Evolutionary conservation across 2,888 invertebrate genomes (phyloP).

Genomic region (Metopia argyrocephala): DNA sequence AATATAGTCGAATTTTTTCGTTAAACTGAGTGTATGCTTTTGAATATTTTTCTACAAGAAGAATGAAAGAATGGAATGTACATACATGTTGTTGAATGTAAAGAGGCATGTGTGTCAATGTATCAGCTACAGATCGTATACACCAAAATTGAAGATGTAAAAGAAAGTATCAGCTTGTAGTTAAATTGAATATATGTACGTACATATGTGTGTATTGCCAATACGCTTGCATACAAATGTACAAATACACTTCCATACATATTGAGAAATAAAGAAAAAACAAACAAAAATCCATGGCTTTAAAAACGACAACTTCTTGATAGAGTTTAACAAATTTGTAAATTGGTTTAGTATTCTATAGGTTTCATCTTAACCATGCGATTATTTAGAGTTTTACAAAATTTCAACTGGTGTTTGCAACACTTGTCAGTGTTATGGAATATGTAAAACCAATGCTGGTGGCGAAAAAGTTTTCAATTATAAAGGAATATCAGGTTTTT

Average conservation of each 20-base stretch:
- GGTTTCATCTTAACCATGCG: constrained; percentile 13
- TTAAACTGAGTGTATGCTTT: too few species aligned
- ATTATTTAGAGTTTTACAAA: constrained; percentile 27
- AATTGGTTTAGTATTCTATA: constrained; percentile 61
- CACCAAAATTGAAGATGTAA: constrained; percentile 13
- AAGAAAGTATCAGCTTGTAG: not conserved
- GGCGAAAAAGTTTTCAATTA: too few species aligned
- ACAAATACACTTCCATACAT: not conserved
- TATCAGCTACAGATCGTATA: constrained; percentile 7
- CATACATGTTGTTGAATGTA: constrained; percentile 2
- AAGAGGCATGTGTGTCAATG: not conserved
- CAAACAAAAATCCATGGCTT: constrained; percentile 3
- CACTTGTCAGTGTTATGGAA: constrained; percentile 3
- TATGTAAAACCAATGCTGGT: too few species aligned
- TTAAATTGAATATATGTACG: too few species aligned
- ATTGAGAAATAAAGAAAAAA: too few species aligned
- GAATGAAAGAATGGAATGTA: too few species aligned
- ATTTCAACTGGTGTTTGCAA: constrained; percentile 8
- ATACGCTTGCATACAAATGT: not conserved
- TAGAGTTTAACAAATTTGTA: constrained; percentile 64
- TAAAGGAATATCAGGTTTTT: too few species aligned
- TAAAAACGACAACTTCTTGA: constrained; percentile 24
- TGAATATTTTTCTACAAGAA: too few species aligned
- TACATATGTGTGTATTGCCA: too few species aligned
- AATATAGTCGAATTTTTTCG: too few species aligned